phyloP scores from a whole-genome alignment of 1,140 invertebrate species.

The Nasonia giraulti region DNA sequence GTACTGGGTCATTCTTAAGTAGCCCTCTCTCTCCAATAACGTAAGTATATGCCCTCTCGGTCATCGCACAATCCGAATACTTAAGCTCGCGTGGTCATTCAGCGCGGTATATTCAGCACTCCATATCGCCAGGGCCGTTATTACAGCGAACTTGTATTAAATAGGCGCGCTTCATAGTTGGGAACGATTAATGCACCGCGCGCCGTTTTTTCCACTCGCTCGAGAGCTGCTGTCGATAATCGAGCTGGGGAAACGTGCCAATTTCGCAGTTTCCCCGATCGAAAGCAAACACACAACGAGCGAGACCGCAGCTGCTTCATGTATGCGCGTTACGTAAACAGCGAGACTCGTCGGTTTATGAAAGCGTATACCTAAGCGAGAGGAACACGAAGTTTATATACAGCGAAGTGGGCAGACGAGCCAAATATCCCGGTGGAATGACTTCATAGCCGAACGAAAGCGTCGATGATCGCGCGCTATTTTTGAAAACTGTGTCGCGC shows the following conservation, averaged over 20 bases:
- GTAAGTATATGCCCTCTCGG: background rate
- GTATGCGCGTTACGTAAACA: slow-evolving; percentile 2
- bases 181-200: too few species aligned
- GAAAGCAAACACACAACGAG: too few species aligned
- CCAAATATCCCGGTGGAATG: slow-evolving; percentile 32
- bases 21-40: background rate
- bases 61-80: background rate
- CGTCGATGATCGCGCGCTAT: slow-evolving; percentile 44
- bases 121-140: too few species aligned
- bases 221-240: too few species aligned
- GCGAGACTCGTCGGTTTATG: too few species aligned
- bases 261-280: background rate
- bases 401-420: slow-evolving; percentile 1
- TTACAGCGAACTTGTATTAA: too few species aligned
- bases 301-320: too few species aligned
- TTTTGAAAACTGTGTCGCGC: slow-evolving; percentile 46
- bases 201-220: too few species aligned
- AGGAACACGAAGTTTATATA: background rate
- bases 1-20: background rate
- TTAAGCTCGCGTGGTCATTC: background rate
- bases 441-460: slow-evolving; percentile 37
- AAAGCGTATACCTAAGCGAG: background rate
- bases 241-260: too few species aligned
- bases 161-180: too few species aligned
- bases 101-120: background rate